Conservation (phyloP, 23 tunicate genomes). For the Ciona savignyi region DNA sequence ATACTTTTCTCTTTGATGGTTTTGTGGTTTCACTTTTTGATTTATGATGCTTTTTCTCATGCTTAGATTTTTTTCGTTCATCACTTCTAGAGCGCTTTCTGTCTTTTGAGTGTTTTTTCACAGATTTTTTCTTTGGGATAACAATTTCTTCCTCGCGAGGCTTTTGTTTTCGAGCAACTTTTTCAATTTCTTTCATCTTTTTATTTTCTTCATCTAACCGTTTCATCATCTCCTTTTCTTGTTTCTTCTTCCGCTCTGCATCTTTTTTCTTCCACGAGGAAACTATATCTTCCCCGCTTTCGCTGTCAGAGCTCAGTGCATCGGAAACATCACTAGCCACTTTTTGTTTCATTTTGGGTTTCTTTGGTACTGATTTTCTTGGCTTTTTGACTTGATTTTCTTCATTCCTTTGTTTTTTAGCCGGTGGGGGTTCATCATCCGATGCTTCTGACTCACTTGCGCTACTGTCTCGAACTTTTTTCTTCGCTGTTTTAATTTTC, state of each 20-base stretch:
- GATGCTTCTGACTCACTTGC: background rate
- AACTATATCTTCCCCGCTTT: conserved; percentile 54
- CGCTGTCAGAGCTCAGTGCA: conserved; percentile 24
- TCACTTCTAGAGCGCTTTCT: conserved; percentile 8
- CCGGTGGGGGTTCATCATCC: background rate
- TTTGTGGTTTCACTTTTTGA: conserved; percentile 3
- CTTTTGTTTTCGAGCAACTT: conserved; percentile 31
- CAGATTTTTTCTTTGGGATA: conserved; percentile 26
- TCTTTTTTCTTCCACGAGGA: conserved; percentile 85
- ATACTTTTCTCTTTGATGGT: background rate
- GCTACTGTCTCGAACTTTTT: background rate
- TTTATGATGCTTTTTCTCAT: conserved; percentile 27
- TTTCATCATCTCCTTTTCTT: conserved; percentile 20
- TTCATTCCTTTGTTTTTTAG: background rate
- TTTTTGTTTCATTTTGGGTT: conserved; percentile 6
- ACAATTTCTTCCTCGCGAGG: conserved; percentile 10
- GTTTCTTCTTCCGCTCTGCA: conserved; percentile 62
- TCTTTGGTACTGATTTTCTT: background rate
- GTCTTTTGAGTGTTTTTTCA: conserved; percentile 21
- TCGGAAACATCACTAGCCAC: conserved; percentile 1
- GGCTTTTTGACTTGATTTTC: conserved; percentile 6
- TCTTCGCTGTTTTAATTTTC: background rate
- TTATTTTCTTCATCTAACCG: conserved; percentile 56
- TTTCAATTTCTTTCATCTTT: conserved; percentile 89
- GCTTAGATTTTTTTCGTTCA: background rate